Conservation (phyloP, 2,113 vertebrate genomes). For the Apodemus speciosus region DNA sequence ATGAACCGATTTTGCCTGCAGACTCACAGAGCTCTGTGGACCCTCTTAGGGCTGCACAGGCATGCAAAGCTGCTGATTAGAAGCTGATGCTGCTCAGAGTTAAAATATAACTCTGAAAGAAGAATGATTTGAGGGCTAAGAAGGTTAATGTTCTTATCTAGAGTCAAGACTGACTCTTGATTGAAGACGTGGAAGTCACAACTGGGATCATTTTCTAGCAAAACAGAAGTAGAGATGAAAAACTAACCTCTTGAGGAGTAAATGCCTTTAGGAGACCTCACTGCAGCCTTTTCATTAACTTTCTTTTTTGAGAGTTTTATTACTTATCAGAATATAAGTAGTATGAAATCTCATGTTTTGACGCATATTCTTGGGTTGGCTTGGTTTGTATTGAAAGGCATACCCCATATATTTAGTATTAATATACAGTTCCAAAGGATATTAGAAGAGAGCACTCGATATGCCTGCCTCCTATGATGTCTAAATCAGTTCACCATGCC, state of each 20-base stretch:
- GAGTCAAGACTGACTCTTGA: constrained; percentile 20
- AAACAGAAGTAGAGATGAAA: not conserved
- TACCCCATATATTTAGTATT: not conserved
- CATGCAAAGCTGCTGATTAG: constrained; percentile 12
- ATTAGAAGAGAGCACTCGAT: not conserved
- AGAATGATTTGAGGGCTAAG: constrained; percentile 26
- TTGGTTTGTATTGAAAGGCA: not conserved
- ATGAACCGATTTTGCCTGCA: constrained; percentile 15
- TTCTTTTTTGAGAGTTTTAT: not conserved
- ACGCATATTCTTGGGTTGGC: not conserved
- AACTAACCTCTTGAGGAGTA: not conserved
- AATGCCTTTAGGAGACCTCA: not conserved
- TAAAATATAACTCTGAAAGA: constrained; percentile 53
- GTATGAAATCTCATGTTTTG: not conserved
- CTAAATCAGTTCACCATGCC: not conserved
- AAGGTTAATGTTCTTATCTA: constrained; percentile 52
- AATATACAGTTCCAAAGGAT: not conserved
- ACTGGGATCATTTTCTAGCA: not conserved
- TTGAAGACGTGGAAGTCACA: constrained; percentile 38
- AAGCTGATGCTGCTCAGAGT: constrained; percentile 19
- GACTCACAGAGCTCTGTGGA: not conserved
- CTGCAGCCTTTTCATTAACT: not conserved
- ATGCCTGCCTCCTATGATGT: not conserved
- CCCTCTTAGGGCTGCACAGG: not conserved
- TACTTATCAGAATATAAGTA: not conserved